A percentile compares a stretch with the other conserved stretches of the same genome.
phyloP scores from a whole-genome alignment of 2,113 vertebrate genomes.

The Porphyrio hochstetteri region DNA sequence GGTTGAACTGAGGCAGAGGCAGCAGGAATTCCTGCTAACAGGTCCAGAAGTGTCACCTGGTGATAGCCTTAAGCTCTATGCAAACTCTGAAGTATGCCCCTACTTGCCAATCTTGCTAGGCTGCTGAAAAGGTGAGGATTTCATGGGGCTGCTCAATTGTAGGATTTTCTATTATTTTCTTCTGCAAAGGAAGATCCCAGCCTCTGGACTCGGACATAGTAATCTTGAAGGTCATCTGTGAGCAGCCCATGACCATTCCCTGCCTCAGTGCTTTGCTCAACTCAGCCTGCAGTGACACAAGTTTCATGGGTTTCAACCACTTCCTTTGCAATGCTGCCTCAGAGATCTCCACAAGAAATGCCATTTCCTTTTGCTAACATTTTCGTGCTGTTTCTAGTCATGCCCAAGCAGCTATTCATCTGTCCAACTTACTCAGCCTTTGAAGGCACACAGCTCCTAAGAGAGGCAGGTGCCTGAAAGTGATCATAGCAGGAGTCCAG shows the following conservation, averaged over 20 bases:
- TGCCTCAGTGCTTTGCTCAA: neutral
- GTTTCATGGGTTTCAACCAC: constrained; percentile 33
- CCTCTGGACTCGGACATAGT: neutral
- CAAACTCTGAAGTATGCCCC: neutral
- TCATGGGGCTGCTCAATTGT: neutral
- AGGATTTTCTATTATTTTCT: neutral
- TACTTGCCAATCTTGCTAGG: neutral
- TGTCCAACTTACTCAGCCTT: neutral
- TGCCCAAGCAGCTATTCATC: neutral
- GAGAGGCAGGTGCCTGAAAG: constrained; percentile 12
- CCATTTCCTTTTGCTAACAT: constrained; percentile 16
- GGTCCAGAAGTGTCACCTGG: neutral
- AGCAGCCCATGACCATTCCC: neutral
- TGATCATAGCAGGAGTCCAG: neutral
- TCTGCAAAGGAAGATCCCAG: neutral
- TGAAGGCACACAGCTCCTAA: neutral
- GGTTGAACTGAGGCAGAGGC: neutral
- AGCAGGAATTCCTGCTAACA: neutral
- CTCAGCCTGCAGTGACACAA: constrained; percentile 10
- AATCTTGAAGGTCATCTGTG: neutral
- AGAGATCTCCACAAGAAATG: neutral
- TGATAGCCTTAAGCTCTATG: neutral
- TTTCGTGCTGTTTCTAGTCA: constrained; percentile 14
- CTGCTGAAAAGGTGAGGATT: neutral
- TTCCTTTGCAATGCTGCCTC: constrained; percentile 6